phyloP scores from a whole-genome alignment of 2,888 invertebrate genomes.

The Fragum whitleyi region DNA sequence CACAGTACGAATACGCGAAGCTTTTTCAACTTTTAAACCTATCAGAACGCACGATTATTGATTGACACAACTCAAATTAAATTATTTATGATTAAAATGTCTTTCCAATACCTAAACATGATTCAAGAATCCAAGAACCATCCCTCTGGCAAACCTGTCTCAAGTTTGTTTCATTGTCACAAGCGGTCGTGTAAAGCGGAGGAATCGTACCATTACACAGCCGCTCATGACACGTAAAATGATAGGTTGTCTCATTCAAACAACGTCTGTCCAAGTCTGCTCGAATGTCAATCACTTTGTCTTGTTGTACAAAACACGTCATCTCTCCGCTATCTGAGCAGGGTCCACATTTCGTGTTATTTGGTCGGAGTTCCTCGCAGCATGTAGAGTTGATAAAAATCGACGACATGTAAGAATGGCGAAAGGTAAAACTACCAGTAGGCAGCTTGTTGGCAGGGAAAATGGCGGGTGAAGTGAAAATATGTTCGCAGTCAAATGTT shows the following conservation, averaged over 20 bases:
- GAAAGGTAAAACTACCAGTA: neutral
- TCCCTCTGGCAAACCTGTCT: neutral
- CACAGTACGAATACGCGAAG: too few species aligned
- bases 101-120: neutral
- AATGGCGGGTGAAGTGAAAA: neutral
- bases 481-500: neutral
- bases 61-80: too few species aligned
- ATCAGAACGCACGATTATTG: too few species aligned
- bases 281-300: neutral
- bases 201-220: constrained; percentile 1
- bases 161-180: neutral
- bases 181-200: neutral
- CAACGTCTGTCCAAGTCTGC: neutral
- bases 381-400: neutral
- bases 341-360: neutral
- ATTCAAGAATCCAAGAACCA: neutral
- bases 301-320: constrained; percentile 3
- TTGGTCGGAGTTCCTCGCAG: neutral
- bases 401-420: neutral
- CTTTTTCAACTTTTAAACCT: too few species aligned
- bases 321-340: neutral
- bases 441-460: neutral
- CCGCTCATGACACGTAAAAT: constrained; percentile 1
- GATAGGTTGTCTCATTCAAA: neutral
- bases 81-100: too few species aligned